Evolutionary conservation across 2,797 vertebrate species (phyloP).

Genomic region (Propithecus deckenii): DNA sequence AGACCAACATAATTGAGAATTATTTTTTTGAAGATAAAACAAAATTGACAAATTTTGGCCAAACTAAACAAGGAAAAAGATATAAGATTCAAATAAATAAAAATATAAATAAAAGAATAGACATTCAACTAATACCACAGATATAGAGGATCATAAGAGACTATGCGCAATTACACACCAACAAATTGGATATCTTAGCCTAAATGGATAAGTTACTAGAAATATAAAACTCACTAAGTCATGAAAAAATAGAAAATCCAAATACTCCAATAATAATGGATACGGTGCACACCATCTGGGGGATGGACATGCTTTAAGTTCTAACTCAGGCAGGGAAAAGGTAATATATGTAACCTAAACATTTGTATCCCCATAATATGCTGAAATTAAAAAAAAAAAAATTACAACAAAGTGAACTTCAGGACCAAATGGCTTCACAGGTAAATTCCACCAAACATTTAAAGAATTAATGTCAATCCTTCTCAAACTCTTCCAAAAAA

Average conservation of each 20-base stretch:
- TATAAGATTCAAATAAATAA: neutral
- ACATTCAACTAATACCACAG: neutral
- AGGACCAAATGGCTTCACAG: neutral
- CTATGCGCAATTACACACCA: neutral
- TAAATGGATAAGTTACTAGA: neutral
- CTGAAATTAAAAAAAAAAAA: neutral
- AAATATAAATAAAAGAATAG: neutral
- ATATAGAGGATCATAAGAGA: neutral
- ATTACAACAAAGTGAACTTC: neutral
- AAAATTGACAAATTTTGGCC: neutral
- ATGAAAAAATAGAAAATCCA: neutral
- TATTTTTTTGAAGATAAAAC: neutral
- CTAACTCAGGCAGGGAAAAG: too few relatives aligned
- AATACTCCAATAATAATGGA: neutral
- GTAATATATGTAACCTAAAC: too few relatives aligned
- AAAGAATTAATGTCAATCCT: neutral
- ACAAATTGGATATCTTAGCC: neutral
- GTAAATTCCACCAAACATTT: neutral
- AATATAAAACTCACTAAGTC: neutral
- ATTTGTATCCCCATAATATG: too few relatives aligned
- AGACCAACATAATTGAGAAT: neutral
- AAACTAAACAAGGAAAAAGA: neutral
- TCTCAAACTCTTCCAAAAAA: neutral
- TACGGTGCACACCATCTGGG: too few relatives aligned
- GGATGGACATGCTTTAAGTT: too few relatives aligned